Evolutionary conservation across 2,888 invertebrate species (phyloP), one percentile per base, ranked within the genome.

Genomic region (Lasioglossum pauxillum): DNA sequence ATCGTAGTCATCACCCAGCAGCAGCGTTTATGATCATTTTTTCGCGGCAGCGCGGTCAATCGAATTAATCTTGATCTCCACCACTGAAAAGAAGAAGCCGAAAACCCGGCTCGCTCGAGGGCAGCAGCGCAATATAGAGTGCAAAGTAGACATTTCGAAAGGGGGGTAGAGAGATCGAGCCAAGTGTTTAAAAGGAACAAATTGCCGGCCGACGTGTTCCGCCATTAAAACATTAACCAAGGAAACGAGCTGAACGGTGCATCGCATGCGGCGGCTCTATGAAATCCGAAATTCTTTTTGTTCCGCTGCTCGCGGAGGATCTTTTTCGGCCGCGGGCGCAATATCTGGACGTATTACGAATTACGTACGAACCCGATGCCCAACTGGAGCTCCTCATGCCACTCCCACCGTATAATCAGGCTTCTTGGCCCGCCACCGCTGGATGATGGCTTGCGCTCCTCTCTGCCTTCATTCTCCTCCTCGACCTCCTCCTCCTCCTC

Each of bases 321-420:
- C 79, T 80, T 77, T 85, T 83, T 75, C 41, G 53, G 85, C 88
- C 88, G 79, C 53, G 64, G 84, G 88, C 84, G 77, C 60, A 86
- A 85, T 83, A 85, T 81, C 85, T 85, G 67, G 77, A 86, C 85
- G 80, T 84, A 83, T 88, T 83, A 81, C 79, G 84, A 84, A 90
- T 87, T 88, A 86, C 86, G 87, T 81, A 76, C 87, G 84, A 88
- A 84, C 77, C 82, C 71, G 76, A 87, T 84, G 85, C 89, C 90
- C 90, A 92, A 92, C 90, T 92, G 92, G 90, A 91, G 90, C 91
- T 88, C 89, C 80, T 72, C 85, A 78, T 89, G 91, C 90, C 91
- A 92, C 92, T 90, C 92, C 92, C 90, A 92, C 91, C 90, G 88
- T 92, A 91, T 92, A 89, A 91, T 90, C 89, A 89, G 88, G 88